These are phyloP conservation scores for Cygnus buccinator DNA, from an alignment of 2,113 vertebrate species.

Conservation along the genomic window DNA sequence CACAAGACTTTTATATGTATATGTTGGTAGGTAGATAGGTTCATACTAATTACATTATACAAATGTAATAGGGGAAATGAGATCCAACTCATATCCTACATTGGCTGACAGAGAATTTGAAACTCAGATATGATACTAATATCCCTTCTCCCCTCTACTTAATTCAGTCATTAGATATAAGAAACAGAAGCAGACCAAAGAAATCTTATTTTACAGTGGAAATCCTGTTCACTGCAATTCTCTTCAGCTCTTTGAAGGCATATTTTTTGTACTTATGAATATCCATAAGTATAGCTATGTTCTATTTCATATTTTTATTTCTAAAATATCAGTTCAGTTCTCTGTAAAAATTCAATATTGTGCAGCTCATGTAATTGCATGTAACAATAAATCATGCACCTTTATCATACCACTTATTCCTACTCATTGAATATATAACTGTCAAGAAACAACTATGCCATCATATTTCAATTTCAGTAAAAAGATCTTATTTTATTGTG, in stretches of 20 bases:
- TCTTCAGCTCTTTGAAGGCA: neutral
- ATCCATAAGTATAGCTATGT: neutral
- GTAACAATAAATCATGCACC: slow-evolving; percentile 42
- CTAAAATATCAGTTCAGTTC: slow-evolving; percentile 45
- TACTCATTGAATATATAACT: slow-evolving; percentile 59
- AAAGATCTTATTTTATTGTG: slow-evolving; percentile 62
- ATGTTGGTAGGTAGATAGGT: neutral
- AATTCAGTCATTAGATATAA: neutral
- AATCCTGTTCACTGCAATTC: neutral
- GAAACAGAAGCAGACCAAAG: neutral
- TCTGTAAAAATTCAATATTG: slow-evolving; percentile 39
- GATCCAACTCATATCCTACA: neutral
- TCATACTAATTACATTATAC: neutral
- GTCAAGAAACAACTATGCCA: slow-evolving; percentile 51
- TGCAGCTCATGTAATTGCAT: slow-evolving; percentile 27
- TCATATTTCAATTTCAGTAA: slow-evolving; percentile 51
- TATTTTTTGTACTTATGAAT: slow-evolving; percentile 1
- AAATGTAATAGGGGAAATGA: neutral
- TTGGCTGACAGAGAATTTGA: neutral
- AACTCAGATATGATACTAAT: neutral
- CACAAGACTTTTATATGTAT: neutral
- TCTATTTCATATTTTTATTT: slow-evolving; percentile 22
- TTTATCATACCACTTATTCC: slow-evolving; percentile 43
- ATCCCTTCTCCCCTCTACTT: neutral
- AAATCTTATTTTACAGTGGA: neutral